Evolutionary conservation across 2,888 invertebrate species (phyloP).

Genomic region (Beris chalybata): DNA sequence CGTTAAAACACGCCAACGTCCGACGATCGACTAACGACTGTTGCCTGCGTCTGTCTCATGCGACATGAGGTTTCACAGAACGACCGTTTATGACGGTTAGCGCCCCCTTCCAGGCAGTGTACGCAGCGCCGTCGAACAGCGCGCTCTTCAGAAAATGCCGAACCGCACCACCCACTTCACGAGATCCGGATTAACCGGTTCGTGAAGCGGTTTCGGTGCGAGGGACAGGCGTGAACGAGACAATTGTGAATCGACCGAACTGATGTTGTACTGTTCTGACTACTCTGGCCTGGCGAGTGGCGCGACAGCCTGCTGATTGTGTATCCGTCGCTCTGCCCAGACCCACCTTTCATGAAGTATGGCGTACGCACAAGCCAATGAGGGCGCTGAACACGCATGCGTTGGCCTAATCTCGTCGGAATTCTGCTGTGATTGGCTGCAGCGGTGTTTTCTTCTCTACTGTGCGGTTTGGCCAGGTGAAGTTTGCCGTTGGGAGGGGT

Average conservation of each 20-base stretch:
- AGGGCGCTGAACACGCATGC: constrained; percentile 51
- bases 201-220: constrained; percentile 10
- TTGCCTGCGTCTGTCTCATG: constrained; percentile 6
- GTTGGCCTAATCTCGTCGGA: constrained; percentile 32
- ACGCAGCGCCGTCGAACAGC: too few species aligned
- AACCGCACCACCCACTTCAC: constrained; percentile 11
- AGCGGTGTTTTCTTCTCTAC: not conserved
- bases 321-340: constrained; percentile 12
- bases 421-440: constrained; percentile 33
- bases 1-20: constrained; percentile 48
- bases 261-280: not conserved
- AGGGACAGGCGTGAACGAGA: constrained; percentile 6
- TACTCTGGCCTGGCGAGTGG: not conserved
- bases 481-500: not conserved
- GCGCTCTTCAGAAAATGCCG: constrained; percentile 10
- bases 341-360: constrained; percentile 45
- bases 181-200: constrained; percentile 5
- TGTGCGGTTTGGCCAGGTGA: not conserved
- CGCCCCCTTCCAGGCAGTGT: constrained; percentile 12
- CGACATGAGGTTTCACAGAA: constrained; percentile 37
- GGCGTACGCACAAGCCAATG: constrained; percentile 55
- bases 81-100: constrained; percentile 35
- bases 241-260: not conserved
- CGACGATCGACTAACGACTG: constrained; percentile 53
- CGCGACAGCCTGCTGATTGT: too few species aligned